Evolutionary conservation across 2,113 vertebrate genomes (phyloP).

Genomic region (Hemicordylus capensis): DNA sequence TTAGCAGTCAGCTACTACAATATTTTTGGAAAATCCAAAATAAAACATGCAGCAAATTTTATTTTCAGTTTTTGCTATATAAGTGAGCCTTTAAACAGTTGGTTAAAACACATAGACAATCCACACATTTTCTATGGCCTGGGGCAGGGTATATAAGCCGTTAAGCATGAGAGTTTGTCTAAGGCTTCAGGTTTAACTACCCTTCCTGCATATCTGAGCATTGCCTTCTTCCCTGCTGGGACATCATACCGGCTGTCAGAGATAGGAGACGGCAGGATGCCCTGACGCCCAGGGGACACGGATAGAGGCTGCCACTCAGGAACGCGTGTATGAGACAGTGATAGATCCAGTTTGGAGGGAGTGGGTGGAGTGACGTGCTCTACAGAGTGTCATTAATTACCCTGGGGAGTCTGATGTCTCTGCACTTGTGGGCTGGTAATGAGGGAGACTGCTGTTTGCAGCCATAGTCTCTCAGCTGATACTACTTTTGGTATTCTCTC

Average conservation of each 20-base stretch:
- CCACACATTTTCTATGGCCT: neutral
- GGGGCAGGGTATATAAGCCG: neutral
- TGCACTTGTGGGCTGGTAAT: neutral
- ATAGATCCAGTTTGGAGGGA: neutral
- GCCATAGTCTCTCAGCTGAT: neutral
- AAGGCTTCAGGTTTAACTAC: neutral
- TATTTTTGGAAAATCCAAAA: neutral
- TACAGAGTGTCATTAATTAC: neutral
- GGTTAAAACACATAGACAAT: neutral
- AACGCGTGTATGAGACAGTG: neutral
- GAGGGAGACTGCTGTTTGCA: neutral
- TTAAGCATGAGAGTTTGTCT: neutral
- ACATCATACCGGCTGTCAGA: neutral
- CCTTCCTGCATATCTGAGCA: neutral
- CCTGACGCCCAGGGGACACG: neutral
- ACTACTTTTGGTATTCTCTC: neutral
- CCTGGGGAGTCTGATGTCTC: neutral
- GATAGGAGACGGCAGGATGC: conserved; percentile 13
- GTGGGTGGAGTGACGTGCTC: neutral
- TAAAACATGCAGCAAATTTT: neutral
- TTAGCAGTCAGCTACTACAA: neutral
- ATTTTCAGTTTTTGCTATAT: neutral
- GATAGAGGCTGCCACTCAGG: neutral
- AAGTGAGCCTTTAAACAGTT: neutral
- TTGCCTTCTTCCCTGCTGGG: neutral